Evolutionary conservation across 1,140 invertebrate genomes (phyloP), one percentile per base, ranked within the genome.

Genomic region (Aleiodes sp.): DNA sequence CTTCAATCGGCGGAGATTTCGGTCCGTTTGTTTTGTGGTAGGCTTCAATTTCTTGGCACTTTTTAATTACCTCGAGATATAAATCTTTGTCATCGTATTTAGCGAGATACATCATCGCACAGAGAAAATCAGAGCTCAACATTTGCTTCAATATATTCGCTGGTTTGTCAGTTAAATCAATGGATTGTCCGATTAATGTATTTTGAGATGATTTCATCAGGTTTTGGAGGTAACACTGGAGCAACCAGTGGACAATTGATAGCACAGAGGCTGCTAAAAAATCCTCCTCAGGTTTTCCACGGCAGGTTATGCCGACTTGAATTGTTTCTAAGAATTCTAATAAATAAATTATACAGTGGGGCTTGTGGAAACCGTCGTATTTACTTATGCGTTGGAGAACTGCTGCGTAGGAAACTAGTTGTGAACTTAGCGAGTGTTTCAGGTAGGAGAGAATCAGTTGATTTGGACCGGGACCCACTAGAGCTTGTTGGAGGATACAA

Each of bases 401-500:
- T 9, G 95, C 94, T 12, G 94, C 93, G 86, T 96, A 94, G 1
- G 95, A 96, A 0, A 98, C 93, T 43, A 97, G 83, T 87, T 92
- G 94, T 26, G 95, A 94, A 75, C 94, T 94, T 31, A 98, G 84
- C 3, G 94, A 96, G 87, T 98, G 96, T 82, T 94, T 95, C 29
- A 98, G 87, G 84, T 98, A 98, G 14, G 94, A 96, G 70, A 98
- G 87, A 29, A 97, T 93, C 71, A 97, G 84, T 78, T 93, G 90
- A 87, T 98, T 98, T 2, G 96, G 96, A 26, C 93, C 94, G 41
- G 94, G 94, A 65, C 96, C 96, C 62, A 97, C 94, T 70, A 97
- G 88, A 0, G 96, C 95, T 85, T 98, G 96, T 80, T 97, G 94
- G 24, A 98, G 87, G 71, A 98, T 94, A 83, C 95, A 96, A 82